phyloP scores from a whole-genome alignment of 1,140 invertebrate genomes.

The Bacillus rossius region DNA sequence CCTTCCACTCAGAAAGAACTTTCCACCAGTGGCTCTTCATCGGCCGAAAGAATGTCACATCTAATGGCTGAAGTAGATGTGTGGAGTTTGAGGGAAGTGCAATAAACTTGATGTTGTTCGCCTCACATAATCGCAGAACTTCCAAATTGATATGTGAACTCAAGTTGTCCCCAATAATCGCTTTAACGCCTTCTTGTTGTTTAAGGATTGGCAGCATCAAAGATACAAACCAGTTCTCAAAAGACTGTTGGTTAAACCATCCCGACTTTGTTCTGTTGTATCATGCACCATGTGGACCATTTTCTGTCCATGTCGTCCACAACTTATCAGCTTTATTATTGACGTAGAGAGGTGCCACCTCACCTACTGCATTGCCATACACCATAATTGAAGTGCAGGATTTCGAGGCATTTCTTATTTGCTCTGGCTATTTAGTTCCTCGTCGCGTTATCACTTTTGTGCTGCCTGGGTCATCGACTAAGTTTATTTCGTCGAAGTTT shows the following conservation, averaged over 20 bases:
- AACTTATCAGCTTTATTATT: conserved; percentile 23
- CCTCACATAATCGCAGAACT: conserved; percentile 22
- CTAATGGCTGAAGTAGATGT: conserved; percentile 34
- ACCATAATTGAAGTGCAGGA: conserved; percentile 23
- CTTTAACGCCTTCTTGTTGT: neutral
- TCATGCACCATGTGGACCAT: conserved; percentile 17
- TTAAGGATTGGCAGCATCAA: conserved; percentile 15
- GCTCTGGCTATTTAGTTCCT: conserved; percentile 27
- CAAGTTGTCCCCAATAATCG: too few relatives aligned
- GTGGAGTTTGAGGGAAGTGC: conserved; percentile 35
- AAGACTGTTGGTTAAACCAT: conserved; percentile 27
- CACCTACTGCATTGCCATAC: conserved; percentile 21
- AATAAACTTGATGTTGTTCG: conserved; percentile 31
- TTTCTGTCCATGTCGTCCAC: conserved; percentile 23
- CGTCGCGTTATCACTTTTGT: conserved; percentile 20
- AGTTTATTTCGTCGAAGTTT: conserved; percentile 44
- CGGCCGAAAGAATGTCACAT: conserved; percentile 34
- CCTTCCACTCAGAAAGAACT: neutral
- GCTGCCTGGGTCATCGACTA: conserved; percentile 24
- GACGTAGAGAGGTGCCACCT: conserved; percentile 22
- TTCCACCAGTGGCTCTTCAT: conserved; percentile 32
- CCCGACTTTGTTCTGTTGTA: conserved; percentile 26
- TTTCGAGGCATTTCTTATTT: conserved; percentile 23
- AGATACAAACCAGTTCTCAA: conserved; percentile 26
- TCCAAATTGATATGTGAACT: too few relatives aligned